Base-by-base conservation (phyloP, 2,888 invertebrate genomes). In the Diloba caeruleocephala region DNA sequence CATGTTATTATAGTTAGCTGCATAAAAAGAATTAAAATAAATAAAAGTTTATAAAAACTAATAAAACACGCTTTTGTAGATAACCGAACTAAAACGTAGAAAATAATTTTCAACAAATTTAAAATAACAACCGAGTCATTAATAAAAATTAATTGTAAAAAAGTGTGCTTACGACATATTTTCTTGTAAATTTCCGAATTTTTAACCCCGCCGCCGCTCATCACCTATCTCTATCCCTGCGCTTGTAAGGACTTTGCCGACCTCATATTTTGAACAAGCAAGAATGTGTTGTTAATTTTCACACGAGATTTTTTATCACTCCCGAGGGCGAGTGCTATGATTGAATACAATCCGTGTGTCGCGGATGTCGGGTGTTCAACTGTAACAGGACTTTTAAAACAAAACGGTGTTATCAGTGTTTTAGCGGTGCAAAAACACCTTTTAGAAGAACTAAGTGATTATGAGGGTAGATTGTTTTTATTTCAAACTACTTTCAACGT, bases 251-350 rank as follows among this genome's bases (percentile, higher is more conserved):
- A 37, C 29, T 36, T 12, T 10, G 25, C 8, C 32, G 17, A 34
- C 26, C 19, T 49, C 34, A 45, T 13, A 41, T 52, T 55, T 43
- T 51, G 17, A 60, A 56, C 46, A 34, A 52, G 33, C 45, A 51
- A 65, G 62, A 74, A 77, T 74, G 72, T 81, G 81, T 73, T 80
- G 84, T 85, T 83, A 81, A 85, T 87, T 83, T 87, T 88, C 84
- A 87, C 88, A 82, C 84, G 74, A 73, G 65, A 39, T 81, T 81
- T 83, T 85, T 81, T 82, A 80, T 74, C 56, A 58, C 64, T 76
- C 81, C 81, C 81, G 60, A 9, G 74, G 65, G 81, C 71, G 70
- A 55, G 67, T 60, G 63, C 64, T 73, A 83, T 88, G 85, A 90
- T 90, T 88, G 82, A 88, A 87, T 78, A 81, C 84, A 82, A 81